Base-by-base conservation (phyloP, 2,797 vertebrate genomes). In the Luscinia megarhynchos region DNA sequence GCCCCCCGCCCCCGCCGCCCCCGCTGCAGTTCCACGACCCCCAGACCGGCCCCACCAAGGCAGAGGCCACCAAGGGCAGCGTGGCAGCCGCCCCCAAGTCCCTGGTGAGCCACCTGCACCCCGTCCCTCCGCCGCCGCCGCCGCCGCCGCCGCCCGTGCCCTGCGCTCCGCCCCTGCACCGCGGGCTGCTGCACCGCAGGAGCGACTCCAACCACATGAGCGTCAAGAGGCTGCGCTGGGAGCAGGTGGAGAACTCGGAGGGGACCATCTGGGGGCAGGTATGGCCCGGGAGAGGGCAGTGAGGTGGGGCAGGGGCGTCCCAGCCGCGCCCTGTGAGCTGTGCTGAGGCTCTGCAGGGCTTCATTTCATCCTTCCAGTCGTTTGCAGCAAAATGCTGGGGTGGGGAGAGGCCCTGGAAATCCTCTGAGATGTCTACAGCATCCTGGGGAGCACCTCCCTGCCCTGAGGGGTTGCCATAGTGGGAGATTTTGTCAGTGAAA, bases 201-300 rank as follows among this genome's bases (percentile, higher is more conserved):
- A 98, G 98, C 0, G 99, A 99, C 85, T 95, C 98, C 97, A 99
- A 98, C 97, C 99, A 99, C 98, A 99, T 99, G 99, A 99, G 99
- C 0, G 99, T 99, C 94, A 99, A 99, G 97, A 97, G 99, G 86
- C 98, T 99, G 93, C 99, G 99, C 63, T 99, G 99, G 99, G 99
- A 99, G 97, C 99, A 99, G 97, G 99, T 99, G 98, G 99, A 99
- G 97, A 99, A 99, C 97, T 99, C 99, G 0, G 99, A 99, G 96
- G 99, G 99, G 68, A 99, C 99, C 90, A 99, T 99, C 93, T 99
- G 99, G 99, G 99, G 99, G 17, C 99, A 99, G 99, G 99, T 91
- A 84, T 1, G 67, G 69, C 27, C 26, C 3, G 0, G 20, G 34
- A 22, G 18, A 0, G 2, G 64, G 38, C 2, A 2, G 5, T 0